phyloP scores from a whole-genome alignment of 1,140 invertebrate genomes.

The Saxidomus purpurata region DNA sequence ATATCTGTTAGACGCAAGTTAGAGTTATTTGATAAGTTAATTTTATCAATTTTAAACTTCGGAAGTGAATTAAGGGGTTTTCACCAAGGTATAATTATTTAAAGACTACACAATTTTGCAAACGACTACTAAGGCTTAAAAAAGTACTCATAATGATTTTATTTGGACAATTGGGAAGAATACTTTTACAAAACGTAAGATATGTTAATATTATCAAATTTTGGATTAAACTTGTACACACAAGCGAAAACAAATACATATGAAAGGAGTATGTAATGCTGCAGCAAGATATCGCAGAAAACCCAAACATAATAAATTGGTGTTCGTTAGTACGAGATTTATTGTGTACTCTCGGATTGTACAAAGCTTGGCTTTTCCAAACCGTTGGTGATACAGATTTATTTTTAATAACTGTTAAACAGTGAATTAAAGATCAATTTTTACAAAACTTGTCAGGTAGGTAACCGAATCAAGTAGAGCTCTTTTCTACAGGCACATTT shows the following conservation, averaged over 20 bases:
- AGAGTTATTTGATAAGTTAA: too few relatives aligned
- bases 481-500: too few relatives aligned
- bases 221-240: conserved; percentile 38
- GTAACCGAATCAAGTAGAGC: too few relatives aligned
- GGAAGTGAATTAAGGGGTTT: background rate
- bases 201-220: conserved; percentile 16
- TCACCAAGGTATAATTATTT: too few relatives aligned
- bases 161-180: conserved; percentile 44
- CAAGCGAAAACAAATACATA: conserved; percentile 2
- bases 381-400: conserved; percentile 1
- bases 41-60: background rate
- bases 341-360: conserved; percentile 19
- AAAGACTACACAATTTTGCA: conserved; percentile 7
- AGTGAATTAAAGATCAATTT: conserved; percentile 27
- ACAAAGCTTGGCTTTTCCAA: conserved; percentile 25
- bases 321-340: background rate
- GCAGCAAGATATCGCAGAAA: background rate
- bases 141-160: conserved; percentile 33
- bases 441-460: background rate
- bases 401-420: background rate
- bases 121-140: conserved; percentile 16
- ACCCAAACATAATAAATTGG: background rate
- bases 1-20: too few relatives aligned
- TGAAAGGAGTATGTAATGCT: background rate
- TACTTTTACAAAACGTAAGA: background rate